A percentile compares a stretch with the other conserved stretches of the same genome.
Evolutionary conservation across 2,888 invertebrate species (phyloP).

Genomic region (Galerucella calmariensis): DNA sequence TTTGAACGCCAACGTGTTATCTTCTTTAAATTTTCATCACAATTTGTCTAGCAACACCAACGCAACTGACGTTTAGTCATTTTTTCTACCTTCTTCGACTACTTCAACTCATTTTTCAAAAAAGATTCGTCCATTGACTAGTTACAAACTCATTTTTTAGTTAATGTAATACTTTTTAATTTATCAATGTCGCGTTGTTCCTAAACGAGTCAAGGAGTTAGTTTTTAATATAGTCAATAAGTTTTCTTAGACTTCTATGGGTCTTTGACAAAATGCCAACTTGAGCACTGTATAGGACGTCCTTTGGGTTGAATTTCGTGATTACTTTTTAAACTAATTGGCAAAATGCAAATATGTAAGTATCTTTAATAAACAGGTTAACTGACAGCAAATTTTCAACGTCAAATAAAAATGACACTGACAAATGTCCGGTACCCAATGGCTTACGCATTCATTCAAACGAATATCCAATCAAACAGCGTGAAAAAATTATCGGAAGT

Average conservation of each 20-base stretch:
- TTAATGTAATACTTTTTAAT: not conserved
- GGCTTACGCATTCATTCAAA: too few species aligned
- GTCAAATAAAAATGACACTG: too few species aligned
- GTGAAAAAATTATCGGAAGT: too few species aligned
- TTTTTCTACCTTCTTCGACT: conserved; percentile 5
- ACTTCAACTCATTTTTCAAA: conserved; percentile 1
- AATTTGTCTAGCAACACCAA: conserved; percentile 14
- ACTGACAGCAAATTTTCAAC: too few species aligned
- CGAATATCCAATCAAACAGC: too few species aligned
- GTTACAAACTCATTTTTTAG: not conserved
- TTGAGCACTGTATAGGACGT: too few species aligned
- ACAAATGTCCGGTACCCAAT: too few species aligned
- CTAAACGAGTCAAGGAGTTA: not conserved
- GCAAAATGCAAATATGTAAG: too few species aligned
- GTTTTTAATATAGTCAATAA: not conserved
- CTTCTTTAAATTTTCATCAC: conserved; percentile 1
- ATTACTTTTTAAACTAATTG: too few species aligned
- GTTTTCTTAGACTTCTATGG: not conserved
- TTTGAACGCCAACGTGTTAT: conserved; percentile 2
- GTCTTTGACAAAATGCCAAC: not conserved
- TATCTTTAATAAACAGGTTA: too few species aligned
- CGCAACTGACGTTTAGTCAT: conserved; percentile 6
- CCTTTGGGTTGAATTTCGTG: not conserved
- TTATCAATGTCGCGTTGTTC: not conserved
- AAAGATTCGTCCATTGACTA: not conserved